Conservation (phyloP, 2,113 vertebrate genomes). For the Engystomops pustulosus region DNA sequence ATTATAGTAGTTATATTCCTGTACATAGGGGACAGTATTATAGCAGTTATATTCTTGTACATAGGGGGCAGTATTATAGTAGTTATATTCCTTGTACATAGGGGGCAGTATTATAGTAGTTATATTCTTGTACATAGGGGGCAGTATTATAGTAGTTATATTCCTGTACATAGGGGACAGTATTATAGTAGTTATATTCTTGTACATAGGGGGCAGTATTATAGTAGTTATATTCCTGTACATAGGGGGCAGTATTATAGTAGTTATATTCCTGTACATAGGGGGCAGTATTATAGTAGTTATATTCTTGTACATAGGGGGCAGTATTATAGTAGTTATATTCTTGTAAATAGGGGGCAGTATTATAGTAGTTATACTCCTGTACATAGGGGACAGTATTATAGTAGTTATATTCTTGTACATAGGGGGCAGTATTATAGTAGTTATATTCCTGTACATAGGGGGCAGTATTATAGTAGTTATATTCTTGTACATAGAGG, state of each 20-base stretch:
- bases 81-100: not conserved
- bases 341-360: too few species aligned
- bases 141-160: not conserved
- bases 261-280: not conserved
- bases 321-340: too few species aligned
- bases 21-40: not conserved
- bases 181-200: not conserved
- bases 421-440: too few species aligned
- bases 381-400: not conserved
- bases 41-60: not conserved
- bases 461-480: too few species aligned
- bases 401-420: not conserved
- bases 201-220: not conserved
- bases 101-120: not conserved
- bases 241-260: not conserved
- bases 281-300: too few species aligned
- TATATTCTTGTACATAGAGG: too few species aligned
- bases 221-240: not conserved
- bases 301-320: too few species aligned
- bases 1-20: not conserved
- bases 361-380: not conserved
- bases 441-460: too few species aligned
- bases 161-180: not conserved
- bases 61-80: too few species aligned
- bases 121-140: not conserved